Evolutionary conservation across 2,888 invertebrate species (phyloP).

Genomic region (Drosophila engyochracea): DNA sequence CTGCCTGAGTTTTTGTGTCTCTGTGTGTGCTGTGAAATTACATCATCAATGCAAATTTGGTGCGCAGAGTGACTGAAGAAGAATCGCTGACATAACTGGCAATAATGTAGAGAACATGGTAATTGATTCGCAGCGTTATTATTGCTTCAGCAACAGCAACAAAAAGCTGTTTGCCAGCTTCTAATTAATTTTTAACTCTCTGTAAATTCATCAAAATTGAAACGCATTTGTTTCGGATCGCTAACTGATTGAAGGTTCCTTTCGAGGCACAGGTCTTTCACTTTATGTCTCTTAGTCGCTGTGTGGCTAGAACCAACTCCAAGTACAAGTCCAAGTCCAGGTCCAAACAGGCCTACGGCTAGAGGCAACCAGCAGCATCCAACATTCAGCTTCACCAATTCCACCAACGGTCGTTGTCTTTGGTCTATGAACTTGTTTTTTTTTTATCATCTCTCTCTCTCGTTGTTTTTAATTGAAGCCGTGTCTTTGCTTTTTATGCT

Average conservation of each 20-base stretch:
- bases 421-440: slow-evolving; percentile 80
- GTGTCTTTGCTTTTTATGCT: slow-evolving; percentile 67
- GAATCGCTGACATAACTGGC: slow-evolving; percentile 53
- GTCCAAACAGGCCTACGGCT: slow-evolving; percentile 46
- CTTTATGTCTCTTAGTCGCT: background rate
- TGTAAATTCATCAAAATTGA: slow-evolving; percentile 72
- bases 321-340: slow-evolving; percentile 9
- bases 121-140: slow-evolving; percentile 67
- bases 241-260: slow-evolving; percentile 58
- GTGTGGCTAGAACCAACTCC: slow-evolving; percentile 40
- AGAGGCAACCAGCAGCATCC: slow-evolving; percentile 17
- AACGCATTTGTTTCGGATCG: slow-evolving; percentile 62
- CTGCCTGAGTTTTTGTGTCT: background rate
- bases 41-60: slow-evolving; percentile 79
- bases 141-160: slow-evolving; percentile 3
- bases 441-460: slow-evolving; percentile 38
- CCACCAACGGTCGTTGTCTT: slow-evolving; percentile 64
- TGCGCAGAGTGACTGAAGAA: slow-evolving; percentile 22
- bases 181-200: slow-evolving; percentile 74
- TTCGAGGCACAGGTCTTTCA: background rate
- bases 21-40: slow-evolving; percentile 55
- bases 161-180: slow-evolving; percentile 31
- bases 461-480: slow-evolving; percentile 74
- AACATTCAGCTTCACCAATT: slow-evolving; percentile 26
- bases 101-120: slow-evolving; percentile 58